Base-by-base conservation (phyloP, 1,140 invertebrate species). In the Cotesia chilonis region DNA sequence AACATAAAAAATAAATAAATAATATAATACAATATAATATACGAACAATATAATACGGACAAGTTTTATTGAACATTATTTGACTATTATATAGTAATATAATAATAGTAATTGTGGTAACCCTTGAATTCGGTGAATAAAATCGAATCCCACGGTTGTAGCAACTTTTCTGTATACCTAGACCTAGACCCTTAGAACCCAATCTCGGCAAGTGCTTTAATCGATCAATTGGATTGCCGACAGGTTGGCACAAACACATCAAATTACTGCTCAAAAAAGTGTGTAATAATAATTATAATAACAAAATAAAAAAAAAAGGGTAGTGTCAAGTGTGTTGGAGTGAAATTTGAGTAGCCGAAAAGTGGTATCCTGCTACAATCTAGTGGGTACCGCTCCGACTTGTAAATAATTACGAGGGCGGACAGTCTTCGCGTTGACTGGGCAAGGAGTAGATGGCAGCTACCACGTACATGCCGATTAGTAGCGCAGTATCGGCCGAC, bases 401-500 rank as follows among this genome's bases (percentile, higher is more conserved):
- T 65, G n/a, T 37, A 10, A 14, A 37, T 28, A 9, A 47, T 47
- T 47, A 47, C 41, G 41, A 35, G 66, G 66, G 20, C 66, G 66
- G 20, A 54, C 17, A 54, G 66, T 54, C 51, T 51, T 35, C 66
- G 66, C 63, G 28, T 64, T 64, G 60, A 69, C 37, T 74, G 74
- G 67, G 73, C 73, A 78, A 80, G 77, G 79, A 83, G 86, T 88
- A 86, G 83, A 94, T 94, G 93, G 93, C 93, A 89, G 89, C 92
- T 88, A 94, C 93, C 87, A 94, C 93, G 89, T 94, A 94, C 88
- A 93, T 94, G 92, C 91, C 92, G 82, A 89, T 91, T 85, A 91
- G 91, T 88, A 92, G 90, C 87, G 91, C 91, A 87, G 89, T 90
- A 76, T 89, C 89, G 77, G 85, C 89, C 80, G 93, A 94, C 84